These are phyloP conservation scores for Trissolcus brochymenae DNA, from an alignment of 2,888 invertebrate genomes.

Conservation along the genomic window DNA sequence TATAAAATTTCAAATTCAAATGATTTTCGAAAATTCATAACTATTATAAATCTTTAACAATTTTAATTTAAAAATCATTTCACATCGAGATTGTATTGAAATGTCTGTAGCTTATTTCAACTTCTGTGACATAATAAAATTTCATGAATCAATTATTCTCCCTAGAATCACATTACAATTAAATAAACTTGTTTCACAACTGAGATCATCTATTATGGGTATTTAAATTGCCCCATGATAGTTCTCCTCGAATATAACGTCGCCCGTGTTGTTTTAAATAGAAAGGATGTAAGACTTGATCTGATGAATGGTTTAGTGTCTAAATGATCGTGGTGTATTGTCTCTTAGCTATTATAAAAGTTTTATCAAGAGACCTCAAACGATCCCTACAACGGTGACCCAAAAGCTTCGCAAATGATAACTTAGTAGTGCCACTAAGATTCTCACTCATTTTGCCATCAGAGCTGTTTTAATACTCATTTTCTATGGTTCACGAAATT, in stretches of 20 bases:
- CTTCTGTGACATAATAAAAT: no score
- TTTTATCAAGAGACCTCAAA: conserved; percentile 28
- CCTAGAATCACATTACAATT: no score
- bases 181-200: conserved; percentile 1
- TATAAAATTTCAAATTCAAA: background rate
- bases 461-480: conserved; percentile 7
- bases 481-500: conserved; percentile 2
- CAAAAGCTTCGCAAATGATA: conserved; percentile 32
- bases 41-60: no score
- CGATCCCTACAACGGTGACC: conserved; percentile 25
- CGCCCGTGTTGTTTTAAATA: conserved; percentile 21
- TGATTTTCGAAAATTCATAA: no score
- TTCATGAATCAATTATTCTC: background rate
- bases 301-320: conserved; percentile 14
- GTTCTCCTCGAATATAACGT: conserved; percentile 7
- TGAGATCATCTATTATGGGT: background rate
- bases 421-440: conserved; percentile 20
- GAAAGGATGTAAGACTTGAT: conserved; percentile 37
- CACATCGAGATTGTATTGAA: no score
- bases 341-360: conserved; percentile 11
- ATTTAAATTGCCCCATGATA: conserved; percentile 4
- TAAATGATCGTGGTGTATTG: conserved; percentile 28
- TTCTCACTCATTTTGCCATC: conserved; percentile 3
- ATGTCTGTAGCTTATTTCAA: no score
- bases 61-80: no score